Percentiles rank a stretch among this genome's conserved stretches.
Conservation (phyloP, 2,113 vertebrate species). For the Caracal caracal region DNA sequence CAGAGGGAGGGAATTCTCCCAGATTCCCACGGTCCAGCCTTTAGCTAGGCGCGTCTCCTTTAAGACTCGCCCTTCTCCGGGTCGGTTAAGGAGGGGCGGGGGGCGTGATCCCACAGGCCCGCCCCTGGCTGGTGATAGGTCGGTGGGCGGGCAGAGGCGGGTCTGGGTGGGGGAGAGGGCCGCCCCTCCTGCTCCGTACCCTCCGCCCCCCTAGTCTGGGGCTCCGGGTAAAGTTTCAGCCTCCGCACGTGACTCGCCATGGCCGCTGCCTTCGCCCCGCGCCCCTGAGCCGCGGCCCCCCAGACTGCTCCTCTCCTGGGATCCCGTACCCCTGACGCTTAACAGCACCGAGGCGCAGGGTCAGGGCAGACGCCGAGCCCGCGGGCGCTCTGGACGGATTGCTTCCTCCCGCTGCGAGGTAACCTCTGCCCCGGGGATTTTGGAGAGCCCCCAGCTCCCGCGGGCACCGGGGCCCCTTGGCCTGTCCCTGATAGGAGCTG, state of each 20-base stretch:
- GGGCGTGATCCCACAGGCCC: neutral
- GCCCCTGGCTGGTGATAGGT: slow-evolving; percentile 59
- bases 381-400: neutral
- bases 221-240: slow-evolving; percentile 83
- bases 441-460: slow-evolving; percentile 1
- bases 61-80: slow-evolving; percentile 64
- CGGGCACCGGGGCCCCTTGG: neutral
- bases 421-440: slow-evolving; percentile 48
- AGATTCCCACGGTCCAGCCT: slow-evolving; percentile 75
- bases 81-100: slow-evolving; percentile 43
- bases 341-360: slow-evolving; percentile 12
- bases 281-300: slow-evolving; percentile 72
- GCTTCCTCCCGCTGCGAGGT: slow-evolving; percentile 63
- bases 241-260: slow-evolving; percentile 79
- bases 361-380: slow-evolving; percentile 29
- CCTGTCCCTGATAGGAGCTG: neutral
- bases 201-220: slow-evolving; percentile 65
- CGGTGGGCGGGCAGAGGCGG: slow-evolving; percentile 38
- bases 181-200: slow-evolving; percentile 25
- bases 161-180: neutral
- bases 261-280: slow-evolving; percentile 77
- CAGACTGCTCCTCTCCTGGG: slow-evolving; percentile 55
- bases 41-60: slow-evolving; percentile 55
- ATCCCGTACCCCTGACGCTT: slow-evolving; percentile 40
- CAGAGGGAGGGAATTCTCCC: slow-evolving; percentile 57